Evolutionary conservation across 2,888 invertebrate genomes (phyloP).

Genomic region (Heliconius aoede): DNA sequence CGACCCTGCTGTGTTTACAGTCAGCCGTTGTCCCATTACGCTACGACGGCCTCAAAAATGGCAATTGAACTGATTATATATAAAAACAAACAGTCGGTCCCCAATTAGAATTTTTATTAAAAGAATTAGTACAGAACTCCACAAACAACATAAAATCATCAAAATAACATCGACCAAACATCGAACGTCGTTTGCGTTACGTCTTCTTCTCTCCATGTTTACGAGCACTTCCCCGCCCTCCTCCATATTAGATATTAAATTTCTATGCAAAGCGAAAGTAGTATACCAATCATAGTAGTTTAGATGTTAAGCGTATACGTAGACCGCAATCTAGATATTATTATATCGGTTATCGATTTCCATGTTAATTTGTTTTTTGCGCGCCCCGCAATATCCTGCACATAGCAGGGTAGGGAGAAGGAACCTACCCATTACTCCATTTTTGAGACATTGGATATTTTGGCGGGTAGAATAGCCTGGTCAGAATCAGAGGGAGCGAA

Average conservation of each 20-base stretch:
- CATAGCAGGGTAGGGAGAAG: background rate
- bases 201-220: background rate
- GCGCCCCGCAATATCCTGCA: background rate
- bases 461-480: no score
- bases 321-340: conserved; percentile 60
- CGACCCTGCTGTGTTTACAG: no score
- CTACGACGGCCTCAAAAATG: no score
- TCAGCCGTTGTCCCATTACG: no score
- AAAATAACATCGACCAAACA: background rate
- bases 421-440: background rate
- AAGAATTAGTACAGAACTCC: no score
- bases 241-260: conserved; percentile 53
- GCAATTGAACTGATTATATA: no score
- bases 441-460: no score
- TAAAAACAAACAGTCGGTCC: no score
- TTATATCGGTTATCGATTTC: conserved; percentile 66
- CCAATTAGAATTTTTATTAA: no score
- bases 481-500: no score
- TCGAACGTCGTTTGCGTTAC: no score
- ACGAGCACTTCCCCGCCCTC: conserved; percentile 32
- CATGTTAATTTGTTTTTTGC: conserved; percentile 47
- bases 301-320: conserved; percentile 52
- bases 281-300: conserved; percentile 56
- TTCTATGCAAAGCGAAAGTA: conserved; percentile 55
- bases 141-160: background rate